These are phyloP conservation scores for Salvator merianae DNA, from an alignment of 2,113 vertebrate species.

Conservation along the genomic window DNA sequence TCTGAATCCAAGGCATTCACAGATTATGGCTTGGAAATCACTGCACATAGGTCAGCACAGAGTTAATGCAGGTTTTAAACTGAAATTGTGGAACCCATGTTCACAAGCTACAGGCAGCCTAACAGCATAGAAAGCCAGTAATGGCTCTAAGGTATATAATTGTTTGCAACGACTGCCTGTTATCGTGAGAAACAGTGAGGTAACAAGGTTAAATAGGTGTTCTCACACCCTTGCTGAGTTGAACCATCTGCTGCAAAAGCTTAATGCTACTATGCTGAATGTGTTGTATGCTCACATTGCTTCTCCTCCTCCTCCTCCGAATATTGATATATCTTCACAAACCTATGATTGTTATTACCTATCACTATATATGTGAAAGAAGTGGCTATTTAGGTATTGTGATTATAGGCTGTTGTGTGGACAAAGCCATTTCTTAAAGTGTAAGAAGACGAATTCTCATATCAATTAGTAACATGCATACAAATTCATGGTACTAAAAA, in stretches of 20 bases:
- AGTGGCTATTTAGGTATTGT: no score
- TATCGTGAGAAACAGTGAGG: fast-evolving
- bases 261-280: neutral
- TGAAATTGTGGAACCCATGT: neutral
- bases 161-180: neutral
- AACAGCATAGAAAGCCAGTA: neutral
- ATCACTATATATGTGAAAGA: no score
- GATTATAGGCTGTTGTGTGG: no score
- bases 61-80: neutral
- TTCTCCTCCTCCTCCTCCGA: no score
- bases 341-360: no score
- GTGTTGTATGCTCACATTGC: neutral
- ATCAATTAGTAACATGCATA: neutral
- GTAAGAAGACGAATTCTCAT: neutral
- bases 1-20: neutral
- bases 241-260: neutral
- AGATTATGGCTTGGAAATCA: neutral
- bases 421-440: no score
- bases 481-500: neutral
- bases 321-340: no score
- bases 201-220: neutral
- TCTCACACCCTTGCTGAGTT: neutral
- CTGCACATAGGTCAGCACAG: fast-evolving
- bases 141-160: neutral
- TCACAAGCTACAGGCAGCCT: neutral